Conservation (phyloP, 2,113 vertebrate genomes). For the Paradisaea rubra region DNA sequence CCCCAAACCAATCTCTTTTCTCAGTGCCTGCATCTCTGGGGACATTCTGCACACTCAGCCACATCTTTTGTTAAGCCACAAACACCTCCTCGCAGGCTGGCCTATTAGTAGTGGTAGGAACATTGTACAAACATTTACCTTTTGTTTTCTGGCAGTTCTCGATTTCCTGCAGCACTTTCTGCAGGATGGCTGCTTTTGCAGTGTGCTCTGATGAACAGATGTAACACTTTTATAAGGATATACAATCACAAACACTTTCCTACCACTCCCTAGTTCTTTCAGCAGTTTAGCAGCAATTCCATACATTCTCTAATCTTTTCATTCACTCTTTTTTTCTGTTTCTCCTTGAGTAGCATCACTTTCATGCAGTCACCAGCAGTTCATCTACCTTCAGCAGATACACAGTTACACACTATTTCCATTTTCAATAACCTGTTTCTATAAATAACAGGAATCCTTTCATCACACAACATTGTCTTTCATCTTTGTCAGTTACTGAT, state of each 20-base stretch:
- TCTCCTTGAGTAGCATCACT: neutral
- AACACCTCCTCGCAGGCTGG: neutral
- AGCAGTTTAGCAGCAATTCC: neutral
- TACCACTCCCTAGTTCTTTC: neutral
- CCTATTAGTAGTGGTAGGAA: neutral
- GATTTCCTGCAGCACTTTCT: neutral
- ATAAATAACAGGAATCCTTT: conserved; percentile 7
- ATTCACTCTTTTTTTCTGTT: neutral
- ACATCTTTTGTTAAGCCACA: neutral
- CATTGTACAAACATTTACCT: neutral
- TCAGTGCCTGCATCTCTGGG: neutral
- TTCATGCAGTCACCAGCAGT: neutral
- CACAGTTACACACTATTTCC: neutral
- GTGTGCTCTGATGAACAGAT: neutral
- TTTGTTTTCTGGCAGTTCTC: neutral
- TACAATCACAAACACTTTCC: neutral
- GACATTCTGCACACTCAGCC: neutral
- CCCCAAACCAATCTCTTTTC: neutral
- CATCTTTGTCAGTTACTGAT: neutral
- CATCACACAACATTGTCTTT: conserved; percentile 9
- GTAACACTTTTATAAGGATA: neutral
- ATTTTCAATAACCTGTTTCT: conserved; percentile 12
- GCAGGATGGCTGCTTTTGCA: neutral
- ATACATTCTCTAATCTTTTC: neutral
- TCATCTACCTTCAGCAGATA: neutral